Evolutionary conservation across 2,797 vertebrate species (phyloP).

Genomic region (Poecilia gillii): DNA sequence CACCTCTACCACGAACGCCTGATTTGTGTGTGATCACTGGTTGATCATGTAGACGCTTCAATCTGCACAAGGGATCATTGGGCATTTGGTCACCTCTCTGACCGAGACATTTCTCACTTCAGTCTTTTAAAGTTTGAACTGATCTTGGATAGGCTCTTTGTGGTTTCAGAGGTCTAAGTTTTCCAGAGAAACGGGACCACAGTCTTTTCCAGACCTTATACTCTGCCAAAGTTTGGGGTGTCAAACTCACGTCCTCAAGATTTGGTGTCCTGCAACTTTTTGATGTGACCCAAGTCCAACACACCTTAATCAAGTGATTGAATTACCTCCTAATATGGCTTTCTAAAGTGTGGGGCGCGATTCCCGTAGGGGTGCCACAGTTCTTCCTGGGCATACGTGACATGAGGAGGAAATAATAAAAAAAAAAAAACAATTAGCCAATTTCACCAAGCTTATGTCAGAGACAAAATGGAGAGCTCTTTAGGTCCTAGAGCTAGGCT

Average conservation of each 20-base stretch:
- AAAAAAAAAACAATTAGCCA: too few species aligned
- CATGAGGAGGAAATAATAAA: too few species aligned
- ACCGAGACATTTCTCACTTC: neutral
- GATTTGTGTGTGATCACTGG: neutral
- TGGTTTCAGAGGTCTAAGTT: neutral
- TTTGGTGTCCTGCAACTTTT: neutral
- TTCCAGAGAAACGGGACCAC: neutral
- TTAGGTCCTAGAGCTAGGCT: too few species aligned
- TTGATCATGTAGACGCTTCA: neutral
- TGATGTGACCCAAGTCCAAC: neutral
- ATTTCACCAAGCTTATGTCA: too few species aligned
- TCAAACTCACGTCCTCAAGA: neutral
- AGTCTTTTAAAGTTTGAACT: neutral
- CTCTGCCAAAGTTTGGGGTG: neutral
- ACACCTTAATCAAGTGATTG: too few species aligned
- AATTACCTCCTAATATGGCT: too few species aligned
- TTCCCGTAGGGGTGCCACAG: too few species aligned
- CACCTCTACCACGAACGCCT: neutral
- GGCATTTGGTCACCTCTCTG: neutral
- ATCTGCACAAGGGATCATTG: neutral
- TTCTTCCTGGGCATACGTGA: too few species aligned
- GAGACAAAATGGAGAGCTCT: too few species aligned
- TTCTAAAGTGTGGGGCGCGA: too few species aligned
- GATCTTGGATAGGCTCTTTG: neutral
- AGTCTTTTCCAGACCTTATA: neutral